Percentiles rank a stretch among this genome's conserved stretches.
phyloP scores from a whole-genome alignment of 2,113 vertebrate species.

The Phylloscopus trochilus region DNA sequence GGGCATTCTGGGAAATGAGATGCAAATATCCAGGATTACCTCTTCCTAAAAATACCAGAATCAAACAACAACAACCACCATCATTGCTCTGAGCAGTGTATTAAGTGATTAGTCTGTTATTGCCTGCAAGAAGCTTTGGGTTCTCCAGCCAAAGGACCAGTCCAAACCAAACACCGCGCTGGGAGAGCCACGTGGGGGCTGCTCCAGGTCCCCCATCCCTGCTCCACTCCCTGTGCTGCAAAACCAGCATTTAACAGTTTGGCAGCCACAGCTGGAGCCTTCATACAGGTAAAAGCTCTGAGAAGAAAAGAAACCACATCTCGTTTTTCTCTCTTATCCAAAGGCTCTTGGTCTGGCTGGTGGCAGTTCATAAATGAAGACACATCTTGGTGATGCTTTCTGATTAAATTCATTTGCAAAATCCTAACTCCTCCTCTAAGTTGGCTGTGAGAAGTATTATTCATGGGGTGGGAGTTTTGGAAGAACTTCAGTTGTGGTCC shows the following conservation, averaged over 20 bases:
- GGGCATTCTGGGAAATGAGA: slow-evolving; percentile 59
- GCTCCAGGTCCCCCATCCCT: not conserved
- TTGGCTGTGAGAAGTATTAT: not conserved
- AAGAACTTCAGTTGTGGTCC: not conserved
- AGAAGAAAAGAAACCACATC: not conserved
- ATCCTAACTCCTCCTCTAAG: not conserved
- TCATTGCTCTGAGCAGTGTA: not conserved
- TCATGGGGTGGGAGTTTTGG: not conserved
- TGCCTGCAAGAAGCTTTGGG: not conserved
- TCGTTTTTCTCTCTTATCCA: not conserved
- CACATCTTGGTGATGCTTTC: not conserved
- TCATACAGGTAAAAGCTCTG: not conserved
- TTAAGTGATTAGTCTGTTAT: not conserved
- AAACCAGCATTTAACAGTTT: not conserved
- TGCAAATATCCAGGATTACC: slow-evolving; percentile 61
- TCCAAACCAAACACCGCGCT: not conserved
- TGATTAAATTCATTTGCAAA: not conserved
- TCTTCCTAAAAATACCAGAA: slow-evolving; percentile 45
- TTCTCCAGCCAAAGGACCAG: not conserved
- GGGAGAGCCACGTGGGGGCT: not conserved
- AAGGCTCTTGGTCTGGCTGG: not conserved
- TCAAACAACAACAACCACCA: not conserved
- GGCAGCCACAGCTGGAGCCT: not conserved
- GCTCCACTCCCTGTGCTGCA: not conserved
- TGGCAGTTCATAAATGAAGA: not conserved